phyloP scores from a whole-genome alignment of 1,140 invertebrate genomes.

The Eurosta solidaginis region DNA sequence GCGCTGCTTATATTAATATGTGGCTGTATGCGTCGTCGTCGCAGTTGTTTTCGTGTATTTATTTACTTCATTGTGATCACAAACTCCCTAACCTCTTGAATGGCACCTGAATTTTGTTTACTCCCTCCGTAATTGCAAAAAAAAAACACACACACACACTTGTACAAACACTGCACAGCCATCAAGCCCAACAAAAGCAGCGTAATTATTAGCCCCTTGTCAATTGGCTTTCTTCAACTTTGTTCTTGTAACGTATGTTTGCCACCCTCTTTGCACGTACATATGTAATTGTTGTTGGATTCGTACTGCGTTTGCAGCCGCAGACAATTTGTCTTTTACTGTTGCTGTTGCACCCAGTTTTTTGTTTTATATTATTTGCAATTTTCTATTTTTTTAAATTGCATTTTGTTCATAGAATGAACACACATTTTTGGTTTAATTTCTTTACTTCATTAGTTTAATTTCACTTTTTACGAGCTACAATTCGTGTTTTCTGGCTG shows the following conservation, averaged over 20 bases:
- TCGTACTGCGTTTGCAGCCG: no score
- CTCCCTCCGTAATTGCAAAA: not conserved
- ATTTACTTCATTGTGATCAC: not conserved
- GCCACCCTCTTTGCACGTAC: no score
- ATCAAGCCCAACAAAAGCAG: not conserved
- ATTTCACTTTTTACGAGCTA: conserved; percentile 13
- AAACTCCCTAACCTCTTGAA: not conserved
- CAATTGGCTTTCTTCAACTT: not conserved
- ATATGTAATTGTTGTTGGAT: not conserved
- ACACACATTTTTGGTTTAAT: not conserved
- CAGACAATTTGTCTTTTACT: no score
- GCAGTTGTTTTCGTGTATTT: no score
- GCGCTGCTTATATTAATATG: no score
- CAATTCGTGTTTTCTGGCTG: not conserved
- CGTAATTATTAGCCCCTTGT: conserved; percentile 19
- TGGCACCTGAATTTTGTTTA: not conserved
- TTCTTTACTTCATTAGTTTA: not conserved
- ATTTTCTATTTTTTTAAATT: not conserved
- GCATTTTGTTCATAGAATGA: not conserved
- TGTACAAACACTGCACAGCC: no score
- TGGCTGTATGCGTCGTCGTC: no score
- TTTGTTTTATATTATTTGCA: not conserved
- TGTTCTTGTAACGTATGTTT: not conserved
- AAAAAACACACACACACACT: not conserved
- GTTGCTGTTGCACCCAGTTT: no score